These are phyloP conservation scores for Urocitellus parryii DNA, from an alignment of 2,113 vertebrate species.

Conservation along the genomic window DNA sequence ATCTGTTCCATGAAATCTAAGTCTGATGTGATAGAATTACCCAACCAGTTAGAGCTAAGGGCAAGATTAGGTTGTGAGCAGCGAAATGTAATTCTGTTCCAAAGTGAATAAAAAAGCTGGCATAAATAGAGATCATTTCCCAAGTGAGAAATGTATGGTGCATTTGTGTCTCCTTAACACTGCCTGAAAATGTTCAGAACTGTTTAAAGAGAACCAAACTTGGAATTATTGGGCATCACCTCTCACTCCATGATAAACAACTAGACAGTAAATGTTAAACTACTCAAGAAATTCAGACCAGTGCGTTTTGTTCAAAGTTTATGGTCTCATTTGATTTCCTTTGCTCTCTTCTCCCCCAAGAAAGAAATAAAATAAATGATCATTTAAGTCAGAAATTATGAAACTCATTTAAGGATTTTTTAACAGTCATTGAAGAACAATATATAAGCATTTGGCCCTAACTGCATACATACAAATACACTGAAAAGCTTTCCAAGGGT, in stretches of 20 bases:
- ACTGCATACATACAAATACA: not conserved
- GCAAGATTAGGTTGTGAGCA: not conserved
- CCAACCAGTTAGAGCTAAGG: not conserved
- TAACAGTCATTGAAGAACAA: not conserved
- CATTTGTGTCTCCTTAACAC: not conserved
- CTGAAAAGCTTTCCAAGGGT: not conserved
- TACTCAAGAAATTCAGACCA: not conserved
- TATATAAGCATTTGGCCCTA: not conserved
- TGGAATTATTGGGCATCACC: not conserved
- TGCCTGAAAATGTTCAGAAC: not conserved
- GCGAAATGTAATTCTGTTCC: slow-evolving; percentile 12
- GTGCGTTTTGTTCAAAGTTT: not conserved
- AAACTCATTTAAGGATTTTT: not conserved
- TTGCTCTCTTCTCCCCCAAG: not conserved
- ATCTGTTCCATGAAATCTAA: not conserved
- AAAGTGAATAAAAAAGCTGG: slow-evolving; percentile 16
- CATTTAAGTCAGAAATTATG: slow-evolving; percentile 27
- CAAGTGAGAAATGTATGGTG: slow-evolving; percentile 25
- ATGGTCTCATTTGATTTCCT: slow-evolving; percentile 27
- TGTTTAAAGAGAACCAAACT: not conserved
- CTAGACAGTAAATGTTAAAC: not conserved
- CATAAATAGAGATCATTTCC: not conserved
- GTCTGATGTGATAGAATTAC: not conserved
- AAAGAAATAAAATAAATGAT: slow-evolving; percentile 34
- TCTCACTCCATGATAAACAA: not conserved